Base-by-base conservation (phyloP, 2,113 vertebrate species). In the Mormyrus iriodes region DNA sequence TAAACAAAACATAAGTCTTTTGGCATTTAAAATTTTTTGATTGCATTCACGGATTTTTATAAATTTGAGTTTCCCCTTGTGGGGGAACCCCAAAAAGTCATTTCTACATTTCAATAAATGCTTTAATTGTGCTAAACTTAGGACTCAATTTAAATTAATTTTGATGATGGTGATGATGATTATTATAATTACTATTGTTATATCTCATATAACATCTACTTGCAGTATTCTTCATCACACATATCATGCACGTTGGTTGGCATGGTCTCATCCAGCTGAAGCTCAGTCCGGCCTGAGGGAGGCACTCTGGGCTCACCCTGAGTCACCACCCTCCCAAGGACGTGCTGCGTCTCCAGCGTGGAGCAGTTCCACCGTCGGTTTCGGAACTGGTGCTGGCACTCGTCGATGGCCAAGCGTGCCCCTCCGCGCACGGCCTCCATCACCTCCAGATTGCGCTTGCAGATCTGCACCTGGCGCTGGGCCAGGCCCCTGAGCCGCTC, bases 341-440 rank as follows among this genome's bases (percentile, higher is more conserved):
- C 97, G 0, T 98, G 98, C 95, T 98, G 95, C 7, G 96, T 97
- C 93, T 99, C 98, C 82, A 99, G 94, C 0, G 97, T 99, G 92
- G 98, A 99, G 94, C 98, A 99, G 95, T 99, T 99, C 98, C 98
- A 99, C 89, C 98, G 96, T 7, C 98, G 97, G 94, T 98, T 99
- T 5, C 98, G 96, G 92, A 99, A 99, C 94, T 99, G 98, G 93
- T 97, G 98, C 95, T 99, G 98, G 92, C 98, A 99, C 93, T 99
- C 98, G 58, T 98, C 97, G 0, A 99, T 99, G 79, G 98, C 98
- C 49, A 99, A 95, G 95, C 99, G 98, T 1, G 98, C 98, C 0
- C 98, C 98, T 0, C 97, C 96, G 1, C 98, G 96, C 91, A 99
- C 98, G 0, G 98, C 98, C 88, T 99, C 98, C 98, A 99, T 99